phyloP scores from a whole-genome alignment of 2,797 vertebrate genomes.

The Ammospiza maritima region DNA sequence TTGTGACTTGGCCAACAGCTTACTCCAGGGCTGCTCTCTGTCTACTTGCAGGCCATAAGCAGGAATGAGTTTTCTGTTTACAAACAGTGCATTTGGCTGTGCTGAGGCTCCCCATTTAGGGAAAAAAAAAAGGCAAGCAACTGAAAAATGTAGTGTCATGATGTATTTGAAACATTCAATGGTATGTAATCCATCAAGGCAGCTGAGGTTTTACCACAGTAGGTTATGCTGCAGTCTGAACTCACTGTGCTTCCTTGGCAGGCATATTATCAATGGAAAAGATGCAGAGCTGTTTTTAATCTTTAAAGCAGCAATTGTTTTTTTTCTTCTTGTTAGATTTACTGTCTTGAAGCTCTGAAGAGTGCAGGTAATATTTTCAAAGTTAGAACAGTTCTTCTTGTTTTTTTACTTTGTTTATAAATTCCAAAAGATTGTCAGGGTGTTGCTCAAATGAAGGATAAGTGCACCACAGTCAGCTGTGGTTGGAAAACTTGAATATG shows the following conservation, averaged over 20 bases:
- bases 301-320: not conserved
- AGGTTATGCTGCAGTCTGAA: not conserved
- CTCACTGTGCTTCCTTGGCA: not conserved
- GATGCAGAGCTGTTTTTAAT: not conserved
- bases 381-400: not conserved
- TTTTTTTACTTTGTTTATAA: not conserved
- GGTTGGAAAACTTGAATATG: not conserved
- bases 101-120: not conserved
- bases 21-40: not conserved
- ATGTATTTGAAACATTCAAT: not conserved
- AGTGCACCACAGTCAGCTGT: fast-evolving
- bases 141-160: not conserved
- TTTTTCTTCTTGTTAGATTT: conserved; percentile 1
- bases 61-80: conserved; percentile 23
- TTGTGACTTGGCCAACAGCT: conserved; percentile 20
- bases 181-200: not conserved
- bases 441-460: not conserved
- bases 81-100: not conserved
- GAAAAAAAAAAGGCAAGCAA: too few species aligned
- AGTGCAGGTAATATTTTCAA: not conserved
- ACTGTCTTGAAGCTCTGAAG: not conserved
- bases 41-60: not conserved
- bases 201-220: not conserved
- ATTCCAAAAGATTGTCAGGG: not conserved
- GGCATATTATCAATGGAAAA: not conserved